Evolutionary conservation across 2,113 vertebrate species (phyloP), one percentile per base, ranked within the genome.

Genomic region (Morone saxatilis): DNA sequence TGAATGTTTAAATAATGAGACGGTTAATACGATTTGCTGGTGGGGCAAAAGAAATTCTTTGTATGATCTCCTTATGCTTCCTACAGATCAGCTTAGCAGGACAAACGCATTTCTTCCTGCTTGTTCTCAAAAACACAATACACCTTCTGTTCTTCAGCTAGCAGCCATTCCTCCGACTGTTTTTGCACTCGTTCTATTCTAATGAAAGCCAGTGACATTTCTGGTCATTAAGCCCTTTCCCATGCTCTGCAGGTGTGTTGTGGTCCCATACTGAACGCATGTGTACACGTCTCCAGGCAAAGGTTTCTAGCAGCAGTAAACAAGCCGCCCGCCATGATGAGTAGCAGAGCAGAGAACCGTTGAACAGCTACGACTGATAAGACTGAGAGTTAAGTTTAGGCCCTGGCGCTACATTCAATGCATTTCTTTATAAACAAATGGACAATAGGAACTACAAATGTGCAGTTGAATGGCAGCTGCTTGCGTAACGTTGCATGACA

Each of bases 21-120:
- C 38, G 40, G 71, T 65, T 86, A 85, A 90, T 88, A 53, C 8
- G 85, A 84, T 90, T 93, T 91, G 89, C 54, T 76, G 68, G 40
- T 19, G 10, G 40, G 48, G 13, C 17, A 45, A 80, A 78, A 78
- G 4, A 61, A 77, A 80, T 77, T 68, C 78, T 84, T 61, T 7
- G 47, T 51, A n/a, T 71, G 65, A 89, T 76, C 81, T 78, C 53
- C 71, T 86, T 84, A 68, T 73, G 57, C 56, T 77, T 82, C 80
- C 76, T 61, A 20, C 80, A 77, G 90, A 89, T 90, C 57, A 51
- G 87, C 88, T 94, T 93, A 92, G 73, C 65, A 80, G 79, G 80
- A 90, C 31, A 88, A 88, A 85, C 71, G 60, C 69, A 51, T 88
- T 86, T 89, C 69, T 83, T 84, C 43, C 61, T 31, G 74, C 45